A percentile compares a stretch with the other conserved stretches of the same genome.
Evolutionary conservation across 2,113 vertebrate genomes (phyloP).

Genomic region (Syrrhaptes paradoxus): DNA sequence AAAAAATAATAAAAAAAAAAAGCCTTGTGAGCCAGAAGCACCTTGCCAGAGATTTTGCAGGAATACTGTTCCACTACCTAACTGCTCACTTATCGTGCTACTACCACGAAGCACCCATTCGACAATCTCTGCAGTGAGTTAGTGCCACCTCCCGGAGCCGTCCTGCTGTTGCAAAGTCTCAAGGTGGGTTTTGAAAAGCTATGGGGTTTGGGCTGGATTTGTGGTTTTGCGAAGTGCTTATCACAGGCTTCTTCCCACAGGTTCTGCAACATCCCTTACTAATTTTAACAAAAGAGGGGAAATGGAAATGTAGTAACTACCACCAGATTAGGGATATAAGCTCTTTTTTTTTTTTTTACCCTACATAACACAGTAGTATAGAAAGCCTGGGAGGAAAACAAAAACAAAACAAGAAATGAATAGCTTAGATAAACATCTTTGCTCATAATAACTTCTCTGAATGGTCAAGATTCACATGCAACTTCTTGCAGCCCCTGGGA

Average conservation of each 20-base stretch:
- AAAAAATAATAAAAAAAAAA: not conserved
- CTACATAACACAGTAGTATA: not conserved
- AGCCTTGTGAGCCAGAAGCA: not conserved
- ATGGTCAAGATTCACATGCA: fast-evolving
- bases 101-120: fast-evolving
- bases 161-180: not conserved
- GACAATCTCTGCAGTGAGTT: not conserved
- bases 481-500: not conserved
- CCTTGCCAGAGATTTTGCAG: not conserved
- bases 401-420: not conserved
- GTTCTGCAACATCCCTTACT: not conserved
- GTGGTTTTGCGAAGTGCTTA: not conserved
- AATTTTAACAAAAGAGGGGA: not conserved
- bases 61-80: not conserved
- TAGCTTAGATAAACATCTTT: fast-evolving
- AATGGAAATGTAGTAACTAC: not conserved
- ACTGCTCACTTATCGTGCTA: fast-evolving
- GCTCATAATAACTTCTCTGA: fast-evolving
- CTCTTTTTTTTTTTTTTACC: too few species aligned
- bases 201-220: not conserved
- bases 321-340: not conserved
- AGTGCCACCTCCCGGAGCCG: conserved; percentile 42
- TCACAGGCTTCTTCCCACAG: fast-evolving
- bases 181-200: not conserved
- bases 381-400: fast-evolving